These are phyloP conservation scores for Argyresthia goedartella DNA, from an alignment of 2,888 invertebrate genomes.

Conservation along the genomic window DNA sequence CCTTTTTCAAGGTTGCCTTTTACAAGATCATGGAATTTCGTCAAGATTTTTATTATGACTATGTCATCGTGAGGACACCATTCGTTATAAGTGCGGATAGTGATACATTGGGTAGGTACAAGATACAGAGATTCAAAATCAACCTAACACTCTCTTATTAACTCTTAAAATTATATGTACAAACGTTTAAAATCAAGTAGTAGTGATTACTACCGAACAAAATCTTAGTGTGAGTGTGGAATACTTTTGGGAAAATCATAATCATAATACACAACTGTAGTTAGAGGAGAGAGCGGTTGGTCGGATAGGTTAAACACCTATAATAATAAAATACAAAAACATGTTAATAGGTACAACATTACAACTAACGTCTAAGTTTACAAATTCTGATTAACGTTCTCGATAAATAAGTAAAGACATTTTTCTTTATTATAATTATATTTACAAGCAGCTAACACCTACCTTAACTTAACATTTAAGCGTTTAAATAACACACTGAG, in stretches of 20 bases:
- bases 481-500: constrained; percentile 71
- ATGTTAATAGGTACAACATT: constrained; percentile 62
- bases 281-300: constrained; percentile 65
- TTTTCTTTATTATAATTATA: constrained; percentile 43
- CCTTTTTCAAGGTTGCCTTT: not conserved
- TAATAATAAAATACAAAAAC: constrained; percentile 59
- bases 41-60: not conserved
- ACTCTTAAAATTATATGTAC: constrained; percentile 68
- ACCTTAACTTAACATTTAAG: constrained; percentile 62
- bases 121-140: constrained; percentile 58
- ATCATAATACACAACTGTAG: constrained; percentile 39
- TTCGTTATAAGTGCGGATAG: constrained; percentile 24
- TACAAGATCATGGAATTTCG: not conserved
- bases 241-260: constrained; percentile 41
- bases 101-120: constrained; percentile 24
- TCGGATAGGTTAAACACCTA: constrained; percentile 63
- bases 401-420: constrained; percentile 69
- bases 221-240: constrained; percentile 26
- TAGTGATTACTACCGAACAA: constrained; percentile 31
- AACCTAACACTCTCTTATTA: constrained; percentile 60
- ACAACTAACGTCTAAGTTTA: constrained; percentile 68
- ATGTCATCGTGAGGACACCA: constrained; percentile 1
- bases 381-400: constrained; percentile 59
- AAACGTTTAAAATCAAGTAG: constrained; percentile 62
- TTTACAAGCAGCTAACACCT: constrained; percentile 68